Evolutionary conservation across 2,113 vertebrate species (phyloP).

Genomic region (Oreochromis niloticus): DNA sequence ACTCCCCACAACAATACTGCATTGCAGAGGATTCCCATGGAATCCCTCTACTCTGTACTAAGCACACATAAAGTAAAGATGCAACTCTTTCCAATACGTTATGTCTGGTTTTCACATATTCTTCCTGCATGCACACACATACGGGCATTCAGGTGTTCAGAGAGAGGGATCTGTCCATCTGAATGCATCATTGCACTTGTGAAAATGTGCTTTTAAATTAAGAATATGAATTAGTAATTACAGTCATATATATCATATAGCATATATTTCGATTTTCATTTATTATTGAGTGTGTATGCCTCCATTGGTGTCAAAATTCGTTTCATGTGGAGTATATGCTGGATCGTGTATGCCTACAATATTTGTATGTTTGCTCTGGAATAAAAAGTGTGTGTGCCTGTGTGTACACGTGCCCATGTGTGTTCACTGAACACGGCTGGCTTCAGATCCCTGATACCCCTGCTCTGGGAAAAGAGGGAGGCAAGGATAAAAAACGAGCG

Average conservation of each 20-base stretch:
- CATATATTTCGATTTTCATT: neutral
- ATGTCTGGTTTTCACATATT: neutral
- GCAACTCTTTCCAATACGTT: neutral
- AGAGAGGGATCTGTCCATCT: neutral
- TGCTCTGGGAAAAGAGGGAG: neutral
- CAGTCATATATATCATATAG: neutral
- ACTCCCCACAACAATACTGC: conserved; percentile 34
- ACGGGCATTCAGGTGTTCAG: neutral
- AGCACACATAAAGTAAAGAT: conserved; percentile 23
- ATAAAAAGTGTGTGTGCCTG: conserved; percentile 13
- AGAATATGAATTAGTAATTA: neutral
- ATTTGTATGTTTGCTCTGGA: conserved; percentile 26
- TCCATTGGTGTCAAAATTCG: neutral
- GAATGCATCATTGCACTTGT: neutral
- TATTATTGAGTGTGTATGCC: neutral
- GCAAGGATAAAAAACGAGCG: neutral
- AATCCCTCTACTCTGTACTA: conserved; percentile 17
- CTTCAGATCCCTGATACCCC: conserved; percentile 43
- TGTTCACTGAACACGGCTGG: conserved; percentile 32
- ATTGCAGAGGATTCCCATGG: conserved; percentile 57
- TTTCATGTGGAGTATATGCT: conserved; percentile 4
- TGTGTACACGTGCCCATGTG: neutral
- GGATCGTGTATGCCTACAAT: neutral
- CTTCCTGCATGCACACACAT: neutral
- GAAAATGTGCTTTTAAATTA: neutral